Percentiles rank a stretch among this genome's conserved stretches.
Conservation (phyloP, 2,888 invertebrate species). For the Drosophila trichaetosa region DNA sequence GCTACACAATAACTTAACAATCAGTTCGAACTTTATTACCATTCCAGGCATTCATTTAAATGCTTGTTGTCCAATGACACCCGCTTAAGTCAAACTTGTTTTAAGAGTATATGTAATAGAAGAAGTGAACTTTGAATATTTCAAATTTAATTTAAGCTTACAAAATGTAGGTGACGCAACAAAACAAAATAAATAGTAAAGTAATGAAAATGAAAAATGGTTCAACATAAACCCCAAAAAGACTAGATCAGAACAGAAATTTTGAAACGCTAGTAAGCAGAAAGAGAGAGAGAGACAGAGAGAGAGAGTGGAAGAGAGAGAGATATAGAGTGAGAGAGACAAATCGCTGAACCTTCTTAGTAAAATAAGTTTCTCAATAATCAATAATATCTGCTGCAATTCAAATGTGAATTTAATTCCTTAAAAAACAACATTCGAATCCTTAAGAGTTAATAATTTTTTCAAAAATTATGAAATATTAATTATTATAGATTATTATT, state of each 20-base stretch:
- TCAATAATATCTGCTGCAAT: neutral
- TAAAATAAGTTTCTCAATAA: neutral
- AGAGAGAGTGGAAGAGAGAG: neutral
- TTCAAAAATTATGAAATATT: too few relatives aligned
- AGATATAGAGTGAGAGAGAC: neutral
- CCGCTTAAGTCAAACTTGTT: neutral
- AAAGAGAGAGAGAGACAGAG: neutral
- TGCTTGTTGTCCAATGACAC: conserved; percentile 23
- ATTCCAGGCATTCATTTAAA: conserved; percentile 25
- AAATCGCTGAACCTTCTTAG: neutral
- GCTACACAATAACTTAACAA: conserved; percentile 26
- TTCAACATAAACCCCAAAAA: neutral
- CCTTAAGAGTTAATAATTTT: neutral
- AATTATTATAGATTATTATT: too few relatives aligned
- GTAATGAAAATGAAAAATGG: neutral
- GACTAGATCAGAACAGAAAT: neutral
- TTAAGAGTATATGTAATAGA: too few relatives aligned
- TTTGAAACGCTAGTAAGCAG: neutral
- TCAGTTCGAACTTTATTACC: conserved; percentile 33
- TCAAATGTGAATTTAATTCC: neutral
- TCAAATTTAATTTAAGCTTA: neutral
- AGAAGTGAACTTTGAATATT: neutral
- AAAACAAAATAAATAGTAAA: neutral
- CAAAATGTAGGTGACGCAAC: neutral
- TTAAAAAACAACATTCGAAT: neutral